These are phyloP conservation scores for Cephus pulcher DNA, from an alignment of 2,888 invertebrate species.

Conservation along the genomic window DNA sequence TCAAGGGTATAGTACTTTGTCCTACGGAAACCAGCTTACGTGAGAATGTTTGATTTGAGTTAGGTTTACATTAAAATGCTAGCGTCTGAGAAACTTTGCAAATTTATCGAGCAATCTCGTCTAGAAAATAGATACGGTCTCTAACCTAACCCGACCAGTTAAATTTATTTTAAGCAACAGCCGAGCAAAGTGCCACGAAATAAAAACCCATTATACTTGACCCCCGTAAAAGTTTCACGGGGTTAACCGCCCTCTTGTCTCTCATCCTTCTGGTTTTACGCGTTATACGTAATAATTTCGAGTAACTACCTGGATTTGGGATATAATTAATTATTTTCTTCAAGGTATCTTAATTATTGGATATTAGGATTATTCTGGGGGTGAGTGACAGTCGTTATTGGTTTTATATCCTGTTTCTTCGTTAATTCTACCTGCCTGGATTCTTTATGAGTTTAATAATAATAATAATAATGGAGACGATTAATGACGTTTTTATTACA, in stretches of 20 bases:
- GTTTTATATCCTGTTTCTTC: not conserved
- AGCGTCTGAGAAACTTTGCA: conserved; percentile 40
- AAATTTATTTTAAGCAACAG: conserved; percentile 33
- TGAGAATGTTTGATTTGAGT: not conserved
- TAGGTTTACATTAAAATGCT: conserved; percentile 42
- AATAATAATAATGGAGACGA: not conserved
- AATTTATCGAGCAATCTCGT: conserved; percentile 47
- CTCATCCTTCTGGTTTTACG: not conserved
- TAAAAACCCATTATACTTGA: conserved; percentile 37
- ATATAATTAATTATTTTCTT: not conserved
- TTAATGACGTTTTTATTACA: not conserved
- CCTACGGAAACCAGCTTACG: not conserved
- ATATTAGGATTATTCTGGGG: not conserved
- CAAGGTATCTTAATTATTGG: not conserved
- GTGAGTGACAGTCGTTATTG: not conserved
- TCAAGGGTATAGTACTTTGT: not conserved
- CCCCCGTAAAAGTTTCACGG: conserved; percentile 36
- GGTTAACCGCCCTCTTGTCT: not conserved
- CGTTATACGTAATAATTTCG: not conserved
- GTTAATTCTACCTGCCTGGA: not conserved
- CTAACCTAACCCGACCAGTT: conserved; percentile 9
- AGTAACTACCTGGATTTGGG: not conserved
- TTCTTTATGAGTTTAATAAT: not conserved
- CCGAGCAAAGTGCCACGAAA: conserved; percentile 21
- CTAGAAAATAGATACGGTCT: conserved; percentile 46